Evolutionary conservation across 2,888 invertebrate genomes (phyloP), one percentile per base, ranked within the genome.

Genomic region (Eristalinus aeneus): DNA sequence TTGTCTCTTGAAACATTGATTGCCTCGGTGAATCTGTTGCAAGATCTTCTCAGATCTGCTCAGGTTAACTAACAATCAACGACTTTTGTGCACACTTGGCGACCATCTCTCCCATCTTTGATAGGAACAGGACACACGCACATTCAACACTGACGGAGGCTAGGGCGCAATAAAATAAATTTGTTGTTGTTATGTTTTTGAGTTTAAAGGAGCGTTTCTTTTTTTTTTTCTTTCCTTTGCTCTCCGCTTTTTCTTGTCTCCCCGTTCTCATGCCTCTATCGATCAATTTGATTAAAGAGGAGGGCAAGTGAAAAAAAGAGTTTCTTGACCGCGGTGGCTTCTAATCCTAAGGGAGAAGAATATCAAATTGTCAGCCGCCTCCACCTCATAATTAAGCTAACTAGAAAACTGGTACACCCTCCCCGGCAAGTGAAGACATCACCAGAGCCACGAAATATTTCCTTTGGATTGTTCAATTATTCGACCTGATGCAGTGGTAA

Each of bases 1-100:
- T 86, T 86, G 86, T 86, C 86, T 86, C 82, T 78, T 82, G 82
- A 74, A 82, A 78, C 86, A 86, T 86, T 86, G 86, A 86, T 86
- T 86, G 86, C 86, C 86, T 71, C 61, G 82, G 31, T 77, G 77
- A 82, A 86, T 78, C 74, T 27, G 36, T 46, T 46, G 69, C 61
- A 31, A 78, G 78, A 82, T 74, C 77, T 86, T 68, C 73, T 68
- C 81, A 82, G 86, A 86, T 86, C 86, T 82, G 74, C 53, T 74
- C 82, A 78, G 82, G 86, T 86, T 82, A 86, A 86, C 86, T 86
- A 86, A 86, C 86, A 78, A 86, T 86, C 86, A 86, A 73, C 64
- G 81, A 82, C 82, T 74, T 67, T 81, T 81, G 74, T 53, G 74
- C 22, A 77, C 74, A 82, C 73, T 77, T 73, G 64, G 46, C 72